Conservation (phyloP, 2,113 vertebrate genomes). For the Rattus rattus region DNA sequence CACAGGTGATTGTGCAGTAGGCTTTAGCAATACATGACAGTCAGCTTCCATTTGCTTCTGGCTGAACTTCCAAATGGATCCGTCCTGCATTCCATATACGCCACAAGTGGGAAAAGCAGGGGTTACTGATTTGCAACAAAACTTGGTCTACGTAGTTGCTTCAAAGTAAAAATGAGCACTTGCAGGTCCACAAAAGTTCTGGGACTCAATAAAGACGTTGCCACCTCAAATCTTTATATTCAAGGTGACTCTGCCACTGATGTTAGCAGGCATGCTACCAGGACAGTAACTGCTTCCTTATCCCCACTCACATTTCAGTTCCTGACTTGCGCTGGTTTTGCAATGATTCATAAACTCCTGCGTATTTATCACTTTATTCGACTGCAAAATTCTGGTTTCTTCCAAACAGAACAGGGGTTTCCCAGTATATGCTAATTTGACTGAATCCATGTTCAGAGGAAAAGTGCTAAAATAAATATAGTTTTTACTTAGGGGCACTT, state of each 20-base stretch:
- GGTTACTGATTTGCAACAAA: neutral
- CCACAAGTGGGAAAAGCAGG: neutral
- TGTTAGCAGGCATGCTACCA: neutral
- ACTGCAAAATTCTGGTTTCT: conserved; percentile 5
- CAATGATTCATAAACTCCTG: conserved; percentile 19
- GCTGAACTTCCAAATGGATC: neutral
- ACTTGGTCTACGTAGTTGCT: neutral
- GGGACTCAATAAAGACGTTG: neutral
- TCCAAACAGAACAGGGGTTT: neutral
- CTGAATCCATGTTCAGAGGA: neutral
- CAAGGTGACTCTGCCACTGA: neutral
- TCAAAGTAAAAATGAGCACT: neutral
- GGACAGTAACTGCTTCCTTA: neutral
- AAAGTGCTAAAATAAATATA: neutral
- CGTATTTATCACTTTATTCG: neutral
- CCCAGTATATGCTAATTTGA: neutral
- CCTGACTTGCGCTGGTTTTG: neutral
- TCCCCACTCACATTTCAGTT: neutral
- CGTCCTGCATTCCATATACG: accelerated
- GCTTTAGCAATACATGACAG: neutral
- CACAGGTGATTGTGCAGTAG: neutral
- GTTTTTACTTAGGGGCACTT: neutral
- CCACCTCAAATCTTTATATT: neutral
- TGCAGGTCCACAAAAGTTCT: neutral
- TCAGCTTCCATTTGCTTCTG: neutral